These are phyloP conservation scores for Drosophila subsilvestris DNA, from an alignment of 2,888 invertebrate species.

Conservation along the genomic window DNA sequence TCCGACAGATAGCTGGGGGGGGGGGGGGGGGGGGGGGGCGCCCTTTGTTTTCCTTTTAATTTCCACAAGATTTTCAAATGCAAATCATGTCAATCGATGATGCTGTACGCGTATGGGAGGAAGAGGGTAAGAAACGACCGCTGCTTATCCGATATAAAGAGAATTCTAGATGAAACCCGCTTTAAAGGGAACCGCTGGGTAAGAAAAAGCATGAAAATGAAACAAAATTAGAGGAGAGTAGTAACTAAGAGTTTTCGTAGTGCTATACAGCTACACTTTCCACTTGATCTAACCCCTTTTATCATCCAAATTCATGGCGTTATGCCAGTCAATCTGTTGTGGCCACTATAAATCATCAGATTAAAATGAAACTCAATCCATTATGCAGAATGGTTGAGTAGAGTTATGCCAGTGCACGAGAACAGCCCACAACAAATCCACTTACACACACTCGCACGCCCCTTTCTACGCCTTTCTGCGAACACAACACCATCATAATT, in stretches of 20 bases:
- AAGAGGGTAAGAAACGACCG: no score
- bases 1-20: slow-evolving; percentile 31
- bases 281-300: background rate
- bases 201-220: no score
- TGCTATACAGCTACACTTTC: no score
- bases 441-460: background rate
- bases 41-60: slow-evolving; percentile 34
- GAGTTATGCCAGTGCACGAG: slow-evolving; percentile 12
- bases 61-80: slow-evolving; percentile 41
- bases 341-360: background rate
- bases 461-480: background rate
- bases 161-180: background rate
- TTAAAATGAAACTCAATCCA: background rate
- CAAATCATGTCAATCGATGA: slow-evolving; percentile 37
- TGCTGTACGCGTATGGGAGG: no score
- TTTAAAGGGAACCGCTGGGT: no score
- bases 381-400: background rate
- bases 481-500: slow-evolving; percentile 65
- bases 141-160: slow-evolving; percentile 20
- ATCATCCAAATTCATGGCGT: background rate
- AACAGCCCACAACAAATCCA: slow-evolving; percentile 36
- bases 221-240: no score
- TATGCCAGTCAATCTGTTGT: background rate
- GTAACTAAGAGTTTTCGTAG: no score
- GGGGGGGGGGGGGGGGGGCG: no score